Evolutionary conservation across 1,140 invertebrate genomes (phyloP).

Genomic region (Lineus longissimus): DNA sequence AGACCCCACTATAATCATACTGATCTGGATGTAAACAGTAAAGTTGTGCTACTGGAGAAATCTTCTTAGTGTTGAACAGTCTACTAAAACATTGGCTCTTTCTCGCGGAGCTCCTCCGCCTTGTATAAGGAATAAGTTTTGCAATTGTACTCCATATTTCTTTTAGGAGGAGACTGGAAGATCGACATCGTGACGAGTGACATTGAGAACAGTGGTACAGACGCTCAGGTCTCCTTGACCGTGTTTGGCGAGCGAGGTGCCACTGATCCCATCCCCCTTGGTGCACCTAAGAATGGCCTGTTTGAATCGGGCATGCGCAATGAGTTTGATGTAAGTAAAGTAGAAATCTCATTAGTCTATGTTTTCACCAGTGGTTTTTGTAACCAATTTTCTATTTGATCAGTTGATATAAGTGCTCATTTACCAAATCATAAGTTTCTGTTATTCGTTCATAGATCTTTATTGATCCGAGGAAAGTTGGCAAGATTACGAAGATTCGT

Average conservation of each 20-base stretch:
- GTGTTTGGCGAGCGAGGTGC: constrained; percentile 43
- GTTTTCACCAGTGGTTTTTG: neutral
- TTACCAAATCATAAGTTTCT: no score
- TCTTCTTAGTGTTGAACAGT: no score
- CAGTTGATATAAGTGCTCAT: no score
- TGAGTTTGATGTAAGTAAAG: constrained; percentile 37
- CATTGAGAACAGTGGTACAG: constrained; percentile 33
- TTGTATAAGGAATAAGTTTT: no score
- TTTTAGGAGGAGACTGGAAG: constrained; percentile 34
- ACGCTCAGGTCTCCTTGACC: constrained; percentile 41
- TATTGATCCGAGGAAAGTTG: constrained; percentile 34
- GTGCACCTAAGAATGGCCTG: constrained; percentile 21
- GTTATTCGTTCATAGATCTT: no score
- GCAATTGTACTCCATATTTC: no score
- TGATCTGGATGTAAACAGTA: no score
- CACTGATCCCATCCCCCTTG: constrained; percentile 34
- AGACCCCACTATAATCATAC: no score
- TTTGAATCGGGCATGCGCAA: constrained; percentile 39
- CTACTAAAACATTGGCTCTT: no score
- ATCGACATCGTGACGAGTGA: constrained; percentile 25
- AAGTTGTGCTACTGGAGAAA: no score
- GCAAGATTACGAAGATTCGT: constrained; percentile 41
- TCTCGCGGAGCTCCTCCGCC: no score
- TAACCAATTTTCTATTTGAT: no score
- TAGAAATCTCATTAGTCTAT: neutral